Percentiles rank a stretch among this genome's conserved stretches.
Conservation (phyloP, 2,888 invertebrate genomes). For the Epicampocera succincta region DNA sequence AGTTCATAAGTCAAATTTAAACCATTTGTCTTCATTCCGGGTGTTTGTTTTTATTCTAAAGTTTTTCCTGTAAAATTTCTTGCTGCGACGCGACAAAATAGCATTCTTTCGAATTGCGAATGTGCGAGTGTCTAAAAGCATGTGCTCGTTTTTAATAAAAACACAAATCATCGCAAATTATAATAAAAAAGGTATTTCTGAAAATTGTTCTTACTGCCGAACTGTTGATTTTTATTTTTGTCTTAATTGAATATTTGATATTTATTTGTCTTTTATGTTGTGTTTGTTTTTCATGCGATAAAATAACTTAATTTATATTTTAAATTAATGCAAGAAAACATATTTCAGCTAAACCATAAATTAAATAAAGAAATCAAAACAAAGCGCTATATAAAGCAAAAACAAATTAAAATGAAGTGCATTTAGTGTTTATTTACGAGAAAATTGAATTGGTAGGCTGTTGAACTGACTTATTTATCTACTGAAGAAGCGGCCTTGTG, state of each 20-base stretch:
- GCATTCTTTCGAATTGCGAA: too few species aligned
- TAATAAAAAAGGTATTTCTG: too few species aligned
- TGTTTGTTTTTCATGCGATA: background rate
- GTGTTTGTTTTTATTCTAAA: background rate
- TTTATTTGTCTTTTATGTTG: conserved; percentile 7
- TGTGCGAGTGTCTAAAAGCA: too few species aligned
- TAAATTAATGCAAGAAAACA: conserved; percentile 48
- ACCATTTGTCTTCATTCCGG: conserved; percentile 24
- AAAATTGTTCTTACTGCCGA: background rate
- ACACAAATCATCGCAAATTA: too few species aligned
- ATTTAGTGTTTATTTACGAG: too few species aligned
- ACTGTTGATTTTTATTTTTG: background rate
- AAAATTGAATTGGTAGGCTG: too few species aligned
- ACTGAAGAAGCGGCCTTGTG: too few species aligned
- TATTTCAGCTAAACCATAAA: conserved; percentile 36
- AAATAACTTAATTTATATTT: conserved; percentile 46
- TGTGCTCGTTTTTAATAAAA: too few species aligned
- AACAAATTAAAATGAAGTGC: conserved; percentile 22
- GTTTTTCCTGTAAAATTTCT: too few species aligned
- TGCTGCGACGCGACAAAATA: too few species aligned
- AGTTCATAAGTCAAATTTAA: conserved; percentile 45
- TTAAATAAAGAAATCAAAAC: conserved; percentile 6
- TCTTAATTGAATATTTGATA: conserved; percentile 34
- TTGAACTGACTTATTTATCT: too few species aligned
- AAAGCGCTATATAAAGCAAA: background rate